Percentiles rank a stretch among this genome's conserved stretches.
Evolutionary conservation across 2,113 vertebrate species (phyloP).

Genomic region (Osmerus eperlanus): DNA sequence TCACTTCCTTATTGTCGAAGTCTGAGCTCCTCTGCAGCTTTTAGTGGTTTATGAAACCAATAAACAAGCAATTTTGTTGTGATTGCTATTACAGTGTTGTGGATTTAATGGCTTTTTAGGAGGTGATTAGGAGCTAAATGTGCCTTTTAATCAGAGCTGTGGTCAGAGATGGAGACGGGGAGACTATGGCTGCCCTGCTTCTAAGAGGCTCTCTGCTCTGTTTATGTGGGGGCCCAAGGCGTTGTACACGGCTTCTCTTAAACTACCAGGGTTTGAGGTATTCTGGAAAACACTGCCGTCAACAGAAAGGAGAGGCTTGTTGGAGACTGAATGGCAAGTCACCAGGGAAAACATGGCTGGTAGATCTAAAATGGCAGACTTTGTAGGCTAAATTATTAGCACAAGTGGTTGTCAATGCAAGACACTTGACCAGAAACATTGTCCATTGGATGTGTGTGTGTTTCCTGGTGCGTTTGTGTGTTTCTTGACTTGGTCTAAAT

Average conservation of each 20-base stretch:
- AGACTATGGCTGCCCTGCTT: constrained; percentile 44
- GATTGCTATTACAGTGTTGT: constrained; percentile 23
- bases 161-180: constrained; percentile 40
- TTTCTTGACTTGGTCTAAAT: too few species aligned
- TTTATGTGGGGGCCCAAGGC: constrained; percentile 43
- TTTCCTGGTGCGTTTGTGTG: too few species aligned
- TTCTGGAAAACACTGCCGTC: constrained; percentile 14
- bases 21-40: not conserved
- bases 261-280: constrained; percentile 19
- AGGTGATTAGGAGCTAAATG: constrained; percentile 32
- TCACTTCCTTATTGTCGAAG: not conserved
- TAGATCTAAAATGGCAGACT: constrained; percentile 2
- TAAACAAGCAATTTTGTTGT: constrained; percentile 34
- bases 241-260: constrained; percentile 27
- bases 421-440: not conserved
- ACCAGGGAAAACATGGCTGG: not conserved
- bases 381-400: not conserved
- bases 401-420: not conserved
- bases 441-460: too few species aligned
- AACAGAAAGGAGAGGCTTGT: not conserved
- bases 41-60: constrained; percentile 21
- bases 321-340: not conserved
- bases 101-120: constrained; percentile 31
- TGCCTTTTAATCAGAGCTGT: constrained; percentile 49
- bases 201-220: constrained; percentile 29